Percentiles rank a stretch among this genome's conserved stretches.
These are phyloP conservation scores for Propsilocerus akamusi DNA, from an alignment of 1,140 invertebrate genomes.

Conservation along the genomic window DNA sequence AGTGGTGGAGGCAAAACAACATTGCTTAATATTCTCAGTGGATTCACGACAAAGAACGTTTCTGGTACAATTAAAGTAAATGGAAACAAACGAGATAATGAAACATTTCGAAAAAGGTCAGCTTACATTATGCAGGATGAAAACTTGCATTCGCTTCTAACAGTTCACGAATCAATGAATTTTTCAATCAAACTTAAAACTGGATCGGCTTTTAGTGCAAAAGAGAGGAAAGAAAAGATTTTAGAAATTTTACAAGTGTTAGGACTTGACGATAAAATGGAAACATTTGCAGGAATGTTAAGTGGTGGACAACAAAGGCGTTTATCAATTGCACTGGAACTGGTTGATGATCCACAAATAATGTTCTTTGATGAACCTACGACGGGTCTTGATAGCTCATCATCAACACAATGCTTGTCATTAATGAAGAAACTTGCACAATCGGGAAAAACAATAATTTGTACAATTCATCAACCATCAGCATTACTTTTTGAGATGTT, in stretches of 20 bases:
- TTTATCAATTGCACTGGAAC: constrained; percentile 65
- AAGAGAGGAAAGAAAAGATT: constrained; percentile 46
- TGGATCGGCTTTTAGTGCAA: constrained; percentile 33
- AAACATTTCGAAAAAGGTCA: constrained; percentile 62
- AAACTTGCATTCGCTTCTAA: constrained; percentile 60
- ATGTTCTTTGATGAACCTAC: constrained; percentile 89
- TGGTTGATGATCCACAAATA: constrained; percentile 73
- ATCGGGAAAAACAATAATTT: constrained; percentile 54
- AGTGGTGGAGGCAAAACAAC: constrained; percentile 70
- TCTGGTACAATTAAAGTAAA: constrained; percentile 41
- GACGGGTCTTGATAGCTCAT: constrained; percentile 57
- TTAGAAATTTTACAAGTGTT: constrained; percentile 56
- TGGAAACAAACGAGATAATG: constrained; percentile 43
- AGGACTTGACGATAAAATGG: constrained; percentile 35
- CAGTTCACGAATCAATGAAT: constrained; percentile 68
- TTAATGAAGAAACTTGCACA: constrained; percentile 33
- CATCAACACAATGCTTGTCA: constrained; percentile 44
- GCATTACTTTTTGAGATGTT: constrained; percentile 61
- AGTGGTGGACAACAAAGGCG: constrained; percentile 81
- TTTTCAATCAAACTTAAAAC: constrained; percentile 78
- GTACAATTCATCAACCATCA: constrained; percentile 71
- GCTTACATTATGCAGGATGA: constrained; percentile 89
- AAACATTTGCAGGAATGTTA: constrained; percentile 46
- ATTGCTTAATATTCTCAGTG: constrained; percentile 54
- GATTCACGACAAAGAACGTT: constrained; percentile 23